Evolutionary conservation across 2,797 vertebrate species (phyloP).

Genomic region (Zenarchopterus dispar): DNA sequence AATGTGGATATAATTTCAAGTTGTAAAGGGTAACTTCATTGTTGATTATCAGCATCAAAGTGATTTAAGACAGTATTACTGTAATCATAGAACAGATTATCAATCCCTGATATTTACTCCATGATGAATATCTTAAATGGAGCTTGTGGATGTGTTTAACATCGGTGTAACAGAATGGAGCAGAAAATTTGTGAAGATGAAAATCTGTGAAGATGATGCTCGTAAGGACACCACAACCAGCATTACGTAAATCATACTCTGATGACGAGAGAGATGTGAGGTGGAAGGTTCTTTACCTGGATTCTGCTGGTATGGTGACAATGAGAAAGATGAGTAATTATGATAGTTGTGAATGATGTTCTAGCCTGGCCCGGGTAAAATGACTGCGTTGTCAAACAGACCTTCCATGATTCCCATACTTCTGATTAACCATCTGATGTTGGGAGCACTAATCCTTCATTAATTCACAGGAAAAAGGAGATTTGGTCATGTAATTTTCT

Average conservation of each 20-base stretch:
- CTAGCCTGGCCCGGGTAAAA: conserved; percentile 89
- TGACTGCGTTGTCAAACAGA: conserved; percentile 91
- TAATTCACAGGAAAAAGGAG: conserved; percentile 88
- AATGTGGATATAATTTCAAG: too few relatives aligned
- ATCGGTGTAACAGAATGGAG: conserved; percentile 13
- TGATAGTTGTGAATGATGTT: conserved; percentile 94
- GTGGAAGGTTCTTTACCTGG: conserved; percentile 78
- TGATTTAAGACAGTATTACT: too few relatives aligned
- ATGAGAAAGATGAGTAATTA: conserved; percentile 92
- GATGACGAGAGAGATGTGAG: conserved; percentile 67
- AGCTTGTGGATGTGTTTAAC: not conserved
- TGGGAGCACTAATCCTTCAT: conserved; percentile 96
- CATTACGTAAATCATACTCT: conserved; percentile 52
- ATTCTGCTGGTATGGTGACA: conserved; percentile 84
- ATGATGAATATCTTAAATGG: too few relatives aligned
- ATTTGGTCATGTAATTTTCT: conserved; percentile 95
- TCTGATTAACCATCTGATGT: conserved; percentile 92
- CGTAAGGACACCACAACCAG: conserved; percentile 36
- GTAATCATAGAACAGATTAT: too few relatives aligned
- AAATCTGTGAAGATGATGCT: conserved; percentile 56
- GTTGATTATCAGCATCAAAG: too few relatives aligned
- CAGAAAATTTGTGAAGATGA: conserved; percentile 56
- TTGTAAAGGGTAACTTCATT: too few relatives aligned
- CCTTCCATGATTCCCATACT: conserved; percentile 83
- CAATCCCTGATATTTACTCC: too few relatives aligned